Evolutionary conservation across 1,140 invertebrate genomes (phyloP).

Genomic region (Amyelois transitella): DNA sequence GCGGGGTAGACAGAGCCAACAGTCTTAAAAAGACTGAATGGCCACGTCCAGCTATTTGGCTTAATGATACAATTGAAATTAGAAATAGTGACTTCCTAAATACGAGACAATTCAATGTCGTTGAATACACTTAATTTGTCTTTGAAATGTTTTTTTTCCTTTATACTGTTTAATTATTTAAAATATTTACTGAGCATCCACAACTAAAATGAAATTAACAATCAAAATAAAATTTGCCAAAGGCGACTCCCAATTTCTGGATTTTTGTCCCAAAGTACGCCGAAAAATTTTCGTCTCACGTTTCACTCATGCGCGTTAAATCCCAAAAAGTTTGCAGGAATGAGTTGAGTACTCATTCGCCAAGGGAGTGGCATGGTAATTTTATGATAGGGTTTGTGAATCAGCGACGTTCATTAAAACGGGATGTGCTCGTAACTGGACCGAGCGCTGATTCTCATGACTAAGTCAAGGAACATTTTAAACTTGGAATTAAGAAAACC

Average conservation of each 20-base stretch:
- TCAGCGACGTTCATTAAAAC: slow-evolving; percentile 1
- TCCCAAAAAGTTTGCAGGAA: neutral
- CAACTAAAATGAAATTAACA: too few relatives aligned
- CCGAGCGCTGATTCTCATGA: neutral
- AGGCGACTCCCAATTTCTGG: too few relatives aligned
- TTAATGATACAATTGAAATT: too few relatives aligned
- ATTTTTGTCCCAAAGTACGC: too few relatives aligned
- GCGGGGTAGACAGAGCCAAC: too few relatives aligned
- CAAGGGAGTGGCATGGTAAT: neutral
- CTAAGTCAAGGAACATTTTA: neutral
- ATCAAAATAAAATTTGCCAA: too few relatives aligned
- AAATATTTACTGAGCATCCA: too few relatives aligned
- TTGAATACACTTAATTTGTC: neutral
- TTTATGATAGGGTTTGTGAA: neutral
- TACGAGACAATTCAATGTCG: neutral
- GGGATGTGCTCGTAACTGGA: neutral
- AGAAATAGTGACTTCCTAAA: too few relatives aligned
- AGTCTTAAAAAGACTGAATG: too few relatives aligned
- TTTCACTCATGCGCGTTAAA: neutral
- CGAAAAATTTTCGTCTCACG: too few relatives aligned
- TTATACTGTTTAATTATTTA: neutral
- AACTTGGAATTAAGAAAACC: too few relatives aligned
- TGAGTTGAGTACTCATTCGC: neutral
- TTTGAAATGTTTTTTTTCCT: neutral
- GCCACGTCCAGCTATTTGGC: too few relatives aligned